Evolutionary conservation across 1,140 invertebrate species (phyloP), one percentile per base, ranked within the genome.

Genomic region (Copidosoma floridanum): DNA sequence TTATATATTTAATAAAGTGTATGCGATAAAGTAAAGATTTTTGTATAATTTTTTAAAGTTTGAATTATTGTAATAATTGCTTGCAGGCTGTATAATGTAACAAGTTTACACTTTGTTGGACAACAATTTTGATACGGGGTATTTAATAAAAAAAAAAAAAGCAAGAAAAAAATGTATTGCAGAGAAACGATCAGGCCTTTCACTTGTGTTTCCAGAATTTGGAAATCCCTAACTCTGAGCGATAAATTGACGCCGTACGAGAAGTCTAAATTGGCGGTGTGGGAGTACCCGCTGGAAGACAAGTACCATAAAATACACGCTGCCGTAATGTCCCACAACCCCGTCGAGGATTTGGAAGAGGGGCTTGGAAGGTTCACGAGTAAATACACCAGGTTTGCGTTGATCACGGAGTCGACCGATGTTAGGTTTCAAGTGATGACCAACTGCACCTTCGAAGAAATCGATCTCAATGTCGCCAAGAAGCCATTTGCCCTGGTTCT

Each of bases 261-360:
- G 71, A 80, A 95, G 48, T 91, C 94, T 0, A 93, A 97, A 75
- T 75, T 98, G 11, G 95, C 96, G 0, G 96, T 98, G 0, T 99
- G 96, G 96, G 95, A 98, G 75, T 99, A 98, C 78, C 96, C 97
- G 0, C 94, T 98, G 0, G 95, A 93, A 67, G 95, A 98, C 76
- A 98, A 97, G 70, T 99, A 95, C 76, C 97, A 94, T 1, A 98
- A 98, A 77, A 97, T 99, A 86, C 97, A 94, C 89, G 90, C 95
- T 74, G 92, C 93, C 1, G 98, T 99, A 94, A 87, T 91, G 68
- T 92, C 95, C 64, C 89, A 93, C 0, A 84, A 82, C 0, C 83
- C 97, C 20, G 95, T 96, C 0, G 79, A 82, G 14, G 85, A 81
- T 2, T 82, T 90, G 3, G 86, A 92, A 0, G 88, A 91, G 54